Evolutionary conservation across 64 coral and sea anemone genomes (phyloP), one percentile per base, ranked within the genome.

Genomic region (Stichodactyla helianthus): DNA sequence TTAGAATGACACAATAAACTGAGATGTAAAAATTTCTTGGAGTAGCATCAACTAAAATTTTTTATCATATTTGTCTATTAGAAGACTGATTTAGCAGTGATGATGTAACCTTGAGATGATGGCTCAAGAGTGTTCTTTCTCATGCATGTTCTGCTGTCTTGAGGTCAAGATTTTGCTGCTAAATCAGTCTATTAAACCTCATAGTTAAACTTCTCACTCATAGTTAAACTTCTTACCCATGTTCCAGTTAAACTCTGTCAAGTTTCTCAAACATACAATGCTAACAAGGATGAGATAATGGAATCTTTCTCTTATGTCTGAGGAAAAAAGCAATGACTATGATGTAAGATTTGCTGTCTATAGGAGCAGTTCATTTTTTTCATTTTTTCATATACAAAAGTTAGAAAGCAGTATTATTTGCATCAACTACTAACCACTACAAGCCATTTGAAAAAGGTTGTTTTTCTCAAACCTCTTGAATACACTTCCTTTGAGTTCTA

Each of bases 401-500:
- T n/a, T n/a, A n/a, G n/a, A n/a, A n/a, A n/a, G n/a, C 26, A 26
- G 20, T 28, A 0, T 5, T 20, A 80, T 0, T 71, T 0, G 17
- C 18, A 28, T 13, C 10, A 28, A 15, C n/a, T 61, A 83, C 89
- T 88, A 27, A 99, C 97, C 97, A 86, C 93, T 94, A 77, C 97
- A 99, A 23, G 97, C 88, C 97, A 99, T 99, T 77, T 99, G 97
- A 53, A 99, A 99, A 20, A 99, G 76, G 88, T 99, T 99, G 82
- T 99, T 99, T 78, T 89, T 99, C 86, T 99, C 97, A 89, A 95
- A 99, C 79, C 90, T 99, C 88, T 99, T 99, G 86, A 99, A 99
- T 18, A 99, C 97, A 84, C 93, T 92, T 55, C 93, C 97, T 61
- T 99, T 99, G 12, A 99, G 87, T 86, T 99, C 97, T 52, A 99